Base-by-base conservation (phyloP, 2,113 vertebrate genomes). In the Etia nguti region DNA sequence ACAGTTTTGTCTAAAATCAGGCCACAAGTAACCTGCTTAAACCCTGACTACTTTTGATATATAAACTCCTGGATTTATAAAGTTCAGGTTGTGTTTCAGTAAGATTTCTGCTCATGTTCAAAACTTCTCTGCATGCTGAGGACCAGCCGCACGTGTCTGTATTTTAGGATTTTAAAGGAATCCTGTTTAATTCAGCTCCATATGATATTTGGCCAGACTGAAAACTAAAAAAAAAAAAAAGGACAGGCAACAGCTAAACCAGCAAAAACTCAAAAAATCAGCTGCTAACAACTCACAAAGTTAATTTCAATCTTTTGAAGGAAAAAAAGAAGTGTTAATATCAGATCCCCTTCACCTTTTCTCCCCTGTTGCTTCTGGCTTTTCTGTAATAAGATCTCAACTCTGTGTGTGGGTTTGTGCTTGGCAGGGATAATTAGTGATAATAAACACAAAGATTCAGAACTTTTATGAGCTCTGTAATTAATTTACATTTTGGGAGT, bases 101-200 rank as follows among this genome's bases (percentile, higher is more conserved):
- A n/a, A 77, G 26, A 31, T 52, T 52, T 52, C 43, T 77, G 46
- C 73, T 77, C 46, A 52, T 31, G 26, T 52, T 77, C 29, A 77
- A 52, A 31, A 16, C 46, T 52, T 1, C 0, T 13, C 46, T 52
- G 46, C 26, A 13, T 50, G 41, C 2, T 20, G 41, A 75, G 10
- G 48, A 75, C 1, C 15, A 0, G 0, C 70, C 26, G 31, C 26
- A 31, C 0, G 0, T 50, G 16, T 31, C 70, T 31, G 43, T 6
- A 24, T 13, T 77, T 52, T 12, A 52, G 46, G 73, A 31, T 52
- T 75, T 75, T 20, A 77, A 50, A 65, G 70, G 70, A 77, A 77
- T 50, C 24, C 4, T 31, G 10, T 31, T 77, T 31, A 77, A 31
- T 50, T 52, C 70, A 75, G 10, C 43, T 34, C 26, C 73, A 50